Base-by-base conservation (phyloP, 2,797 vertebrate genomes). In the Melanotaenia parkinsoni region DNA sequence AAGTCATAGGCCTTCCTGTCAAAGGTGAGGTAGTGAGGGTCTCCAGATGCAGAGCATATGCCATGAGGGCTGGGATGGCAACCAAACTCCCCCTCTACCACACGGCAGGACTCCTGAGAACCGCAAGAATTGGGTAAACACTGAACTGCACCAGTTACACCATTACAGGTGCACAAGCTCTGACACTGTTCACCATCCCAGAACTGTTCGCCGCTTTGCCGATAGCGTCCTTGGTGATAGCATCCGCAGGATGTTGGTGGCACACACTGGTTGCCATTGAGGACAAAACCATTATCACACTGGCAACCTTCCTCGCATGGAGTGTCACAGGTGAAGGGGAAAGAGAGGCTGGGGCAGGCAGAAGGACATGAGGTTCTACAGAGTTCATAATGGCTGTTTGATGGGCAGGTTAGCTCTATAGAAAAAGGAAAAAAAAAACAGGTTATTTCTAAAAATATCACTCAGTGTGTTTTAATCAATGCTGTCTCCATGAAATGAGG, bases 11-110 rank as follows among this genome's bases (percentile, higher is more conserved):
- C 53, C 0, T 71, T 74, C 2, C 80, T 70, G 30, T 94, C 93
- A 40, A 93, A 95, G 0, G 91, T 93, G 22, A 33, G 0, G 38
- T 95, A 94, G 81, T 94, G 93, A 4, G 91, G 92, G 53, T 95
- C 94, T 2, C 94, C 94, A 14, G 89, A 77, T 9, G 89, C 90
- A 58, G 70, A 89, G 80, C 91, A 95, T 11, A 53, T 85, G 59
- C 80, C 92, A 14, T 24, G 64, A 3, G 58, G 89, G 26, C 1
- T 78, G 12, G 88, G 64, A 60, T 91, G 84, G 56, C 94, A 94
- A 50, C 88, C 89, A 63, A 83, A 89, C 14, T 63, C 30, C 0
- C 93, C 90, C 0, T 68, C 71, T 0, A 77, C 73, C 30, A 93
- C 67, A 1, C 60, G 72, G 8, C 93, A 94, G 1, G 40, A 68